A percentile compares a stretch with the other conserved stretches of the same genome.
Conservation (phyloP, 2,113 vertebrate species). For the Boleophthalmus pectinirostris region DNA sequence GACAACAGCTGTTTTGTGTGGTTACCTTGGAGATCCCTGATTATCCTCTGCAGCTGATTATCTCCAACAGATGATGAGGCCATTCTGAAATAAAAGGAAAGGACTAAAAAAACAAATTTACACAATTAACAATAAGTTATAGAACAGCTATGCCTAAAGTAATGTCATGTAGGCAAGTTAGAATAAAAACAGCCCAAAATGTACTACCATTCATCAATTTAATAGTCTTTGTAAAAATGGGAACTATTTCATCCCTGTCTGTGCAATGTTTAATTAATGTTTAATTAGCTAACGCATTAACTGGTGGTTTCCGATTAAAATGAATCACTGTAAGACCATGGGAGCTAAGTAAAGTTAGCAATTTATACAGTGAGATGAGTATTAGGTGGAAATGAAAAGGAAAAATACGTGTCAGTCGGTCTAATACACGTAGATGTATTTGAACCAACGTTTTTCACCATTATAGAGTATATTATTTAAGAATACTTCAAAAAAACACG, state of each 20-base stretch:
- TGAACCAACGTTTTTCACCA: neutral
- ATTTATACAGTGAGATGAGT: neutral
- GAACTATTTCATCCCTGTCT: constrained; percentile 2
- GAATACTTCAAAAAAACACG: neutral
- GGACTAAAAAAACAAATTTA: neutral
- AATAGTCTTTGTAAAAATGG: constrained; percentile 5
- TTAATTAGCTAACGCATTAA: constrained; percentile 6
- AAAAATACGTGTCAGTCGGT: neutral
- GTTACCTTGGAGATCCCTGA: constrained; percentile 90
- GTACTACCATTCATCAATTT: neutral
- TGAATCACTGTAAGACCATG: neutral
- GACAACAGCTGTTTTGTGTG: neutral
- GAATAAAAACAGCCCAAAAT: constrained; percentile 8
- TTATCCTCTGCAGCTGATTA: constrained; percentile 92
- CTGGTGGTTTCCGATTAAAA: neutral
- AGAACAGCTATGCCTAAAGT: neutral
- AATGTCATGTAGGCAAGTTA: neutral
- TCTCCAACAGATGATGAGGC: constrained; percentile 80
- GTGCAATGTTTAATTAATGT: constrained; percentile 10
- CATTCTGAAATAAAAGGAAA: constrained; percentile 69
- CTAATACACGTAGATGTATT: neutral
- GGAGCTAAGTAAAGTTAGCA: constrained; percentile 28
- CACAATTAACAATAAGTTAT: neutral
- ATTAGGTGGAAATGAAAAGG: neutral
- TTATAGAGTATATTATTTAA: neutral